phyloP scores from a whole-genome alignment of 2,888 invertebrate species.

The Oxycera nigricornis region DNA sequence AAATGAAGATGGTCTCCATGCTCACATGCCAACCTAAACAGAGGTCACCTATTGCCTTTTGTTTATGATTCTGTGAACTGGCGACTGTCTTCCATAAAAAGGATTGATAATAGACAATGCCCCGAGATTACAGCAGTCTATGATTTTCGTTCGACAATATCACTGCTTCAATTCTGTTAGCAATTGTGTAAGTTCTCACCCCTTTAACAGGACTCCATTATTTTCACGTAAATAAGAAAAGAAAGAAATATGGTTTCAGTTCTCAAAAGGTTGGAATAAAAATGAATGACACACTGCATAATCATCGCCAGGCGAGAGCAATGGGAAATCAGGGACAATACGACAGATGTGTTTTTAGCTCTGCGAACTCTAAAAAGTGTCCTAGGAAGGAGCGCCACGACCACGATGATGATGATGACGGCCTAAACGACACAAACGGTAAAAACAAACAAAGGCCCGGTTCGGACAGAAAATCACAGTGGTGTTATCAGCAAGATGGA shows the following conservation, averaged over 20 bases:
- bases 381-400: constrained; percentile 29
- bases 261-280: constrained; percentile 7
- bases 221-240: neutral
- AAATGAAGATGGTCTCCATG: no score
- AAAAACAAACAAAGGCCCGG: constrained; percentile 42
- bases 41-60: no score
- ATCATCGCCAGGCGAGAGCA: constrained; percentile 24
- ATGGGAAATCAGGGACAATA: constrained; percentile 33
- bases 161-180: no score
- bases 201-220: no score
- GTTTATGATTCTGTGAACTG: no score
- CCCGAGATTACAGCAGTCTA: no score
- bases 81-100: no score
- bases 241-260: neutral
- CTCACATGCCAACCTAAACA: no score
- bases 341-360: constrained; percentile 36
- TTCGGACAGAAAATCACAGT: constrained; percentile 46
- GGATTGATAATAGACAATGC: no score
- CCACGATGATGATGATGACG: constrained; percentile 24
- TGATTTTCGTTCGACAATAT: no score
- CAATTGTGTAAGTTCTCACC: no score
- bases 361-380: constrained; percentile 24
- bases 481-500: constrained; percentile 45
- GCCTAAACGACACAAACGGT: constrained; percentile 33
- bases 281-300: constrained; percentile 37